phyloP scores from a whole-genome alignment of 37 sponge, comb jelly and placozoan species.

The Oopsacas minuta region DNA sequence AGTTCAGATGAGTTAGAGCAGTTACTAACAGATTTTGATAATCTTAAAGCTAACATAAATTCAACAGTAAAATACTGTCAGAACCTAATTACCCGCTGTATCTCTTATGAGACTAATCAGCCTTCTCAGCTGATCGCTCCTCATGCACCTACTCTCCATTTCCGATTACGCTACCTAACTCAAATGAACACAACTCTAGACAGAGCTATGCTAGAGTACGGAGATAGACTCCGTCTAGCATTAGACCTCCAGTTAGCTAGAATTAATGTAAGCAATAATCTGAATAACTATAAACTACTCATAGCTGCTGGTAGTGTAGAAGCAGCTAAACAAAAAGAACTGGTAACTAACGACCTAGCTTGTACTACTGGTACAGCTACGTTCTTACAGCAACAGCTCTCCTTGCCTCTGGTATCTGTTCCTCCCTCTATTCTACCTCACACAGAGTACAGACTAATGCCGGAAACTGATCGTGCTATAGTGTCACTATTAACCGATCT shows the following conservation, averaged over 20 bases:
- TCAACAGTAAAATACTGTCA: neutral
- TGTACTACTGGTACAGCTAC: neutral
- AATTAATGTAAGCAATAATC: neutral
- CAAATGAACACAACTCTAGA: slow-evolving; percentile 1
- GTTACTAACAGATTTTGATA: slow-evolving; percentile 1
- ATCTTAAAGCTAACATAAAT: neutral
- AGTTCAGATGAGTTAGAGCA: neutral
- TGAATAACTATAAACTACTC: neutral
- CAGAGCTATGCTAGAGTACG: neutral
- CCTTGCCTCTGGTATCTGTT: neutral
- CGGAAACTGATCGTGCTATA: neutral
- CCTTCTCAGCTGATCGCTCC: neutral
- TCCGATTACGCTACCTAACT: neutral
- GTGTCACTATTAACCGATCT: neutral
- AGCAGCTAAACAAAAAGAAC: neutral
- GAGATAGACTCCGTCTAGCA: neutral
- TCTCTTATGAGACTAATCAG: neutral
- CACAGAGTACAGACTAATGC: neutral
- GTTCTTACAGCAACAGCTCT: neutral
- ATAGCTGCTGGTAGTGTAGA: neutral
- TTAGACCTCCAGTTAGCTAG: neutral
- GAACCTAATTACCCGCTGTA: slow-evolving; percentile 11
- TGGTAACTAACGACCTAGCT: slow-evolving; percentile 3
- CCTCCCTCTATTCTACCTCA: neutral
- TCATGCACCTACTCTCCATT: neutral